Evolutionary conservation across 2,888 invertebrate species (phyloP).

Genomic region (Yponomeuta evonymella): DNA sequence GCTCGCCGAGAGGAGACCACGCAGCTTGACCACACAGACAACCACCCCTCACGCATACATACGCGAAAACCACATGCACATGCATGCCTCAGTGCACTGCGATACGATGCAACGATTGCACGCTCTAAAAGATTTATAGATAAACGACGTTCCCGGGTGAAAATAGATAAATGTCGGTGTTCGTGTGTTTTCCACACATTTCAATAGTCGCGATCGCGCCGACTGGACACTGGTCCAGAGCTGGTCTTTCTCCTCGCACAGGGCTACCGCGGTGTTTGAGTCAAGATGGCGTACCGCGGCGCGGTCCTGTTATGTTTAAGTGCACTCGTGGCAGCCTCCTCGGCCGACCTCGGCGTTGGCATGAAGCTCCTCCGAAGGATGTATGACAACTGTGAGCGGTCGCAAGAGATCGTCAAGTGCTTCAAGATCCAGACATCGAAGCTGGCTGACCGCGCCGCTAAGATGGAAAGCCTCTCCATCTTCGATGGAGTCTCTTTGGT

Average conservation of each 20-base stretch:
- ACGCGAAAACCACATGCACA: constrained; percentile 42
- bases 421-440: constrained; percentile 82
- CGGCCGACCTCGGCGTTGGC: constrained; percentile 61
- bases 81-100: constrained; percentile 67
- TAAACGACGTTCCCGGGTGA: constrained; percentile 75
- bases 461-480: constrained; percentile 77
- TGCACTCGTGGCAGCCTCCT: constrained; percentile 43
- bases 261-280: constrained; percentile 32
- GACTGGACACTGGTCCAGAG: constrained; percentile 56
- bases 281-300: constrained; percentile 59
- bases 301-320: constrained; percentile 57
- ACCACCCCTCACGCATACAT: constrained; percentile 19
- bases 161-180: constrained; percentile 75
- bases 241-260: constrained; percentile 19
- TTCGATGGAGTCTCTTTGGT: constrained; percentile 79
- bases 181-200: constrained; percentile 69
- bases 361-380: constrained; percentile 71
- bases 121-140: constrained; percentile 77
- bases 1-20: constrained; percentile 30
- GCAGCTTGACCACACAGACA: constrained; percentile 36
- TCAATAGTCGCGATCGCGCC: constrained; percentile 63
- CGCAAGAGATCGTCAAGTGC: constrained; percentile 81
- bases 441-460: constrained; percentile 78
- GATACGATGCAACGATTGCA: constrained; percentile 74
- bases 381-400: constrained; percentile 78